These are phyloP conservation scores for Papilio elwesi DNA, from an alignment of 2,888 invertebrate species.

Conservation along the genomic window DNA sequence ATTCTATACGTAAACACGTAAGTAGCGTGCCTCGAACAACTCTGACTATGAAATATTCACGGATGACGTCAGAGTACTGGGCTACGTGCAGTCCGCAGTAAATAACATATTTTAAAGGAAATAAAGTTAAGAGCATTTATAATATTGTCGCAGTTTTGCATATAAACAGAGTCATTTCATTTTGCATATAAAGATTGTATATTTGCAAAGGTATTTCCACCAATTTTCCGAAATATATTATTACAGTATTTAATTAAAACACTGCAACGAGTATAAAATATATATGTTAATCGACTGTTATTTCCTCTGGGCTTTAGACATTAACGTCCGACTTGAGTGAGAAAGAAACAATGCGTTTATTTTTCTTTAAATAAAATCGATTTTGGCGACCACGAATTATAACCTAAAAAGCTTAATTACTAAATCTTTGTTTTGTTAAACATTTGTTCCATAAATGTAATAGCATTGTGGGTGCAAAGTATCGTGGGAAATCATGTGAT, in stretches of 20 bases:
- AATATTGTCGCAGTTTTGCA: neutral
- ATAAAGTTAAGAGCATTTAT: neutral
- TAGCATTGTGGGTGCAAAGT: neutral
- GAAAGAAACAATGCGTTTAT: too few relatives aligned
- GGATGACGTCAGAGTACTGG: conserved; percentile 15
- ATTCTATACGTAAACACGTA: conserved; percentile 19
- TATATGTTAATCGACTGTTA: too few relatives aligned
- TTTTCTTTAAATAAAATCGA: neutral
- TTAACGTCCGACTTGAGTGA: too few relatives aligned
- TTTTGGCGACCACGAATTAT: too few relatives aligned
- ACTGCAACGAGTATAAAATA: too few relatives aligned
- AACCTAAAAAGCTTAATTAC: too few relatives aligned
- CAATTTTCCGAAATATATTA: too few relatives aligned
- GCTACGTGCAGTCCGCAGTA: neutral
- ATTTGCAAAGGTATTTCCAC: too few relatives aligned
- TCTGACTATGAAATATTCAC: conserved; percentile 22
- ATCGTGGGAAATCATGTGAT: conserved; percentile 13
- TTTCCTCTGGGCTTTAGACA: too few relatives aligned
- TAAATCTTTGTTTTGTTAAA: neutral
- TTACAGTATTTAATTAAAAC: too few relatives aligned
- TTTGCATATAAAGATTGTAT: too few relatives aligned
- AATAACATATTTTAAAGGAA: neutral
- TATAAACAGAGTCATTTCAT: neutral
- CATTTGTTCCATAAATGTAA: neutral
- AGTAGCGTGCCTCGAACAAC: neutral